Percentiles rank a stretch among this genome's conserved stretches.
Conservation (phyloP, 2,113 vertebrate species). For the Eudyptes chrysolophus region DNA sequence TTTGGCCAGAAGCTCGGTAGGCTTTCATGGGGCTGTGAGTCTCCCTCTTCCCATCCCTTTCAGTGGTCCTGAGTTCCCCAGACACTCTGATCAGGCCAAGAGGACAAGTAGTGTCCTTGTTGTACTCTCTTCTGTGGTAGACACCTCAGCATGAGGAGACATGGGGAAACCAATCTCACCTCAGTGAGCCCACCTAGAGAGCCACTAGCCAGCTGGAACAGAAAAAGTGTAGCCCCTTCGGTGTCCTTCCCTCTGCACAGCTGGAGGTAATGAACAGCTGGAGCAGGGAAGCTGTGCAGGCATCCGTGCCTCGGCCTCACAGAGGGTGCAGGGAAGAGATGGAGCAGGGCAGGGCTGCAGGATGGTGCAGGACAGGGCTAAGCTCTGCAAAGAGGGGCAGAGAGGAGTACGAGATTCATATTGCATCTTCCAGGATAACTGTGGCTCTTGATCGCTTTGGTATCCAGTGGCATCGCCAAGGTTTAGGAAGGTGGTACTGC, state of each 20-base stretch:
- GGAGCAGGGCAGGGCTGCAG: not conserved
- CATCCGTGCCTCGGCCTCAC: rapidly evolving
- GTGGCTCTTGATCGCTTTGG: not conserved
- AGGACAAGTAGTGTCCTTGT: not conserved
- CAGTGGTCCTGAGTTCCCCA: not conserved
- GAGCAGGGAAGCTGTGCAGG: not conserved
- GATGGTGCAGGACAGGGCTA: not conserved
- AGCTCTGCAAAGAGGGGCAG: not conserved
- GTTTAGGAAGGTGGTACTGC: not conserved
- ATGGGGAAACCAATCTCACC: rapidly evolving
- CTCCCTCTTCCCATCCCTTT: not conserved
- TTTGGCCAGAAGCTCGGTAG: not conserved
- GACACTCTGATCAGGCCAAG: not conserved
- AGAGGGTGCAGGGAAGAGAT: rapidly evolving
- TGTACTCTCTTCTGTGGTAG: not conserved
- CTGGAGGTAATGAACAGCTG: not conserved
- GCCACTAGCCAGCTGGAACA: not conserved
- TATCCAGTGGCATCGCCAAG: too few relatives aligned
- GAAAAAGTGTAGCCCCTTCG: not conserved
- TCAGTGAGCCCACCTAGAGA: not conserved
- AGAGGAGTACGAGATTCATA: not conserved
- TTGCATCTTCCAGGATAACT: not conserved
- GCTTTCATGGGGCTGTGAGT: not conserved
- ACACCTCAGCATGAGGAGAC: not conserved
- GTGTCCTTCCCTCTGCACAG: not conserved